Conservation (phyloP, 2,888 invertebrate genomes). For the Eucera pruinosa region DNA sequence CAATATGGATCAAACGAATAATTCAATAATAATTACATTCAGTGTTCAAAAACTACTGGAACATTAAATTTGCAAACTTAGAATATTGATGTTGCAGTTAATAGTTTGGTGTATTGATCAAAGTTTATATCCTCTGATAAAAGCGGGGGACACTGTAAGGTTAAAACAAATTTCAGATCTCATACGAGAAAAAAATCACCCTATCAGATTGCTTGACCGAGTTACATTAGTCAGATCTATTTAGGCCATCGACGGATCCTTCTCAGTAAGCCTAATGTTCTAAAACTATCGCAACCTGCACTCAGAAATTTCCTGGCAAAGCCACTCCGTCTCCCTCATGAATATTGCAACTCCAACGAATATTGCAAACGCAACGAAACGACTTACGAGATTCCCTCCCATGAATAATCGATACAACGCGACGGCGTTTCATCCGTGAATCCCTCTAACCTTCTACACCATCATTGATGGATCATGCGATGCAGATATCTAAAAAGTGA, state of each 20-base stretch:
- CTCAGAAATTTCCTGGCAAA: slow-evolving; percentile 12
- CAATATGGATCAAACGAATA: too few relatives aligned
- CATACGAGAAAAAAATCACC: not conserved
- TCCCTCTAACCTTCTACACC: not conserved
- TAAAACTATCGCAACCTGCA: slow-evolving; percentile 13
- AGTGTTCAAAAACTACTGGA: too few relatives aligned
- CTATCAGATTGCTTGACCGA: slow-evolving; percentile 14
- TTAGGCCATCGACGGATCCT: slow-evolving; percentile 19
- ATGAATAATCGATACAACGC: slow-evolving; percentile 39
- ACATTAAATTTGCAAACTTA: too few relatives aligned
- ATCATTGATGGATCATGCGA: not conserved
- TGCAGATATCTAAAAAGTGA: not conserved
- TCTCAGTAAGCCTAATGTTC: slow-evolving; percentile 17
- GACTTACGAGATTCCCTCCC: slow-evolving; percentile 32
- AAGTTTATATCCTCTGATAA: too few relatives aligned
- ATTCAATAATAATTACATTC: too few relatives aligned
- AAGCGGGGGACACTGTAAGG: not conserved
- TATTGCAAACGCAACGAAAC: slow-evolving; percentile 38
- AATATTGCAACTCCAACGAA: slow-evolving; percentile 19
- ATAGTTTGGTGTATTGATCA: too few relatives aligned
- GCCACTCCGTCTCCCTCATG: slow-evolving; percentile 22
- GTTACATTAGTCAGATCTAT: slow-evolving; percentile 23
- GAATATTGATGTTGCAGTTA: too few relatives aligned
- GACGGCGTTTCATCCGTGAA: slow-evolving; percentile 27
- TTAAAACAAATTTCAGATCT: not conserved